Evolutionary conservation across 23 tunicate species (phyloP).

Genomic region (Clavelina lepadiformis): DNA sequence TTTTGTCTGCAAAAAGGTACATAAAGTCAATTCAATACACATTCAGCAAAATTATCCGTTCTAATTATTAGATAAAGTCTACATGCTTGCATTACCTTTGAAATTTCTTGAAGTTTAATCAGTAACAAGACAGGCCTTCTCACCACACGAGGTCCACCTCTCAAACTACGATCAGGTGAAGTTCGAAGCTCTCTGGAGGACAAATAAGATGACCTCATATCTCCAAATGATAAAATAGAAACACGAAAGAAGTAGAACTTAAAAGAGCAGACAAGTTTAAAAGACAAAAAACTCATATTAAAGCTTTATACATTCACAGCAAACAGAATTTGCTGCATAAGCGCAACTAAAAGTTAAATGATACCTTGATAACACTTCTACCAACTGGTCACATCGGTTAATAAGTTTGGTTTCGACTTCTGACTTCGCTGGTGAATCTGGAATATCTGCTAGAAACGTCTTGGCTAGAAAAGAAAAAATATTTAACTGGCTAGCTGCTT

Average conservation of each 20-base stretch:
- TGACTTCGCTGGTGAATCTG: constrained; percentile 24
- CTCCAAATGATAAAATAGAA: neutral
- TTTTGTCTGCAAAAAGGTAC: no score
- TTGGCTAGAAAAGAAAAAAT: constrained; percentile 19
- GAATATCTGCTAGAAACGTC: constrained; percentile 26
- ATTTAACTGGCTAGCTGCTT: no score
- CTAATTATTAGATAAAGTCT: no score
- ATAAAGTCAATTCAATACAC: no score
- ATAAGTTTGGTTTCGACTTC: constrained; percentile 39
- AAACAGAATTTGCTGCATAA: neutral
- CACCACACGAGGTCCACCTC: constrained; percentile 81
- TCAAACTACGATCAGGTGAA: constrained; percentile 78
- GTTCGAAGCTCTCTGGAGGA: constrained; percentile 53
- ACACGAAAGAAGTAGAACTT: neutral
- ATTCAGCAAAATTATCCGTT: no score
- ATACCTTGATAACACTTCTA: constrained; percentile 60
- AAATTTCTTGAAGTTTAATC: constrained; percentile 50
- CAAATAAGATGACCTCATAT: neutral
- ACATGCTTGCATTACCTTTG: constrained; percentile 41
- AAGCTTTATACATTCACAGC: neutral
- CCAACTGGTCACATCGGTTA: constrained; percentile 54
- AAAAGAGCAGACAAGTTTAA: neutral
- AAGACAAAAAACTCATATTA: no score
- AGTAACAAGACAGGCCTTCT: constrained; percentile 79
- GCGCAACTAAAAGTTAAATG: neutral